Evolutionary conservation across 2,888 invertebrate species (phyloP).

Genomic region (Conchocele bisecta): DNA sequence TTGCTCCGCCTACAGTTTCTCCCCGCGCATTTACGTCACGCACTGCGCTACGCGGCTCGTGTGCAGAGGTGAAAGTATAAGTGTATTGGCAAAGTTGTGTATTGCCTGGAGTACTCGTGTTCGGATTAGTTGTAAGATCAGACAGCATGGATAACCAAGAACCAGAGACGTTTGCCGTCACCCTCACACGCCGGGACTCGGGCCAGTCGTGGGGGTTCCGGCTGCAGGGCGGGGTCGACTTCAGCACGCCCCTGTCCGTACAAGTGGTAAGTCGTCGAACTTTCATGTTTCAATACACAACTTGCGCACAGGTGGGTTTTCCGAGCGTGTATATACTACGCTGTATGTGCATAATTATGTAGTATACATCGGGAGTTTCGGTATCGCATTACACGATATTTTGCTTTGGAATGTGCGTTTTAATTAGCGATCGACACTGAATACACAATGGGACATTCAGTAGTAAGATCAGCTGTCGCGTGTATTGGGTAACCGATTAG

Average conservation of each 20-base stretch:
- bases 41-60: slow-evolving; percentile 38
- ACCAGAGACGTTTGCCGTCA: slow-evolving; percentile 70
- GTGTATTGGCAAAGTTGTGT: background rate
- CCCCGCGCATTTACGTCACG: slow-evolving; percentile 54
- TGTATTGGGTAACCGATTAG: too few species aligned
- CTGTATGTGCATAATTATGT: too few species aligned
- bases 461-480: too few species aligned
- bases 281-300: too few species aligned
- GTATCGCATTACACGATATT: too few species aligned
- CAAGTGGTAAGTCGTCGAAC: slow-evolving; percentile 84
- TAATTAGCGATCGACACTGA: too few species aligned
- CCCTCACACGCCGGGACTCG: slow-evolving; percentile 68
- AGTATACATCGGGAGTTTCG: too few species aligned
- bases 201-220: slow-evolving; percentile 81
- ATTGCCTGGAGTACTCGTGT: background rate
- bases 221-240: slow-evolving; percentile 81
- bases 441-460: too few species aligned
- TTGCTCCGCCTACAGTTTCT: slow-evolving; percentile 34
- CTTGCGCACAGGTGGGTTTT: too few species aligned
- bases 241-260: slow-evolving; percentile 79
- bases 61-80: slow-evolving; percentile 45
- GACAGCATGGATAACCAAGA: slow-evolving; percentile 36
- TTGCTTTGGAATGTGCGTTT: too few species aligned
- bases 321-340: too few species aligned
- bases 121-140: slow-evolving; percentile 6